A percentile compares a stretch with the other conserved stretches of the same genome.
phyloP scores from a whole-genome alignment of 2,888 invertebrate genomes.

The Pardosa pseudoannulata region DNA sequence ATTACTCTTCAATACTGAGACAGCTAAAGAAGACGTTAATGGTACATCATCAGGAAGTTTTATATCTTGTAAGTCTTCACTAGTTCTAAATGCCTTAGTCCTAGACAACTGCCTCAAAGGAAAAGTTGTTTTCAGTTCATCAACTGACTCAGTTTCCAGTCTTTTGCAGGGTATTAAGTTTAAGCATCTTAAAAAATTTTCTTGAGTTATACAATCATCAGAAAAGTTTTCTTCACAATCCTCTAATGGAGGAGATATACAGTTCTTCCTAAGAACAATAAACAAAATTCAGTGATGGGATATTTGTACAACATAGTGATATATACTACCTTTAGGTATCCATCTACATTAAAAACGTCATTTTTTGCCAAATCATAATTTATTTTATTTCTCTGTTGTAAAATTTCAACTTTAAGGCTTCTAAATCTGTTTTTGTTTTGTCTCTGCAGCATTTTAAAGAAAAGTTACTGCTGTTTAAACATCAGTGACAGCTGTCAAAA shows the following conservation, averaged over 20 bases:
- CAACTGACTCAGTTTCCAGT: not conserved
- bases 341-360: too few relatives aligned
- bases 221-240: slow-evolving; percentile 33
- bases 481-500: too few relatives aligned
- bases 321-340: too few relatives aligned
- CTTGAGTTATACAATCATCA: slow-evolving; percentile 23
- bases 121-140: slow-evolving; percentile 13
- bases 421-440: too few relatives aligned
- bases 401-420: too few relatives aligned
- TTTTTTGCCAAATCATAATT: too few relatives aligned
- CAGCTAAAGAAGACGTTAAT: slow-evolving; percentile 24
- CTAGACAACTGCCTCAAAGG: slow-evolving; percentile 38
- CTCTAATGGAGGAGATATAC: not conserved
- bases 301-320: too few relatives aligned
- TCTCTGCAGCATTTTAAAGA: too few relatives aligned
- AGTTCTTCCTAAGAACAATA: slow-evolving; percentile 20
- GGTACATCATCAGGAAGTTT: slow-evolving; percentile 52
- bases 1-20: slow-evolving; percentile 20
- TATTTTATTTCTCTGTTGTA: too few relatives aligned
- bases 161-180: slow-evolving; percentile 26
- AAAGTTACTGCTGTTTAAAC: too few relatives aligned
- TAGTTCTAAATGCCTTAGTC: slow-evolving; percentile 1
- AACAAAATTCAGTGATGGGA: not conserved
- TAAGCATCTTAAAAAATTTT: slow-evolving; percentile 43
- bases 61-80: slow-evolving; percentile 18